Base-by-base conservation (phyloP, 2,888 invertebrate species). In the Epirrita christyi region DNA sequence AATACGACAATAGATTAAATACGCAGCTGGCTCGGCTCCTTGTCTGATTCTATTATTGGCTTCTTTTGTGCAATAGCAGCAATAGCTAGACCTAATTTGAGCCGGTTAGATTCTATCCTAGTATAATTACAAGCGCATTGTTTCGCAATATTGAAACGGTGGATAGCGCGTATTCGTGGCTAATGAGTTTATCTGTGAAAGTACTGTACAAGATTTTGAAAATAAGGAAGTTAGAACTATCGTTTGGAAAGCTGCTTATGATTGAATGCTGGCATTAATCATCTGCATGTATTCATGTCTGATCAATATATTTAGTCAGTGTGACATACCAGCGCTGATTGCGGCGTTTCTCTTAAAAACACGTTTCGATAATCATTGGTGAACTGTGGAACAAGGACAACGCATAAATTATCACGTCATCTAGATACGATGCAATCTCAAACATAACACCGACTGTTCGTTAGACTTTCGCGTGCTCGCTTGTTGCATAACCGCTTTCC, bases 401-500 rank as follows among this genome's bases (percentile, higher is more conserved):
- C 61, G 67, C 63, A 63, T 68, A 67, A 63, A 63, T 72, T 73
- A 73, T 73, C 71, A 68, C 73, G 70, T 80, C 80, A 81, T 83
- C 82, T 79, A 79, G 82, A 82, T 83, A 76, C 76, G 77, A 72
- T 70, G 80, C 73, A 70, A 75, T 74, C 71, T 68, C 70, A 72
- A 76, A 75, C 75, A 71, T 75, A 75, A 76, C 75, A 72, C 73
- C 69, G 72, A 65, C 71, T 66, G 64, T 68, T 64, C 64, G 73
- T 75, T 80, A 81, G 79, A 85, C 86, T 88, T 86, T 88, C 89
- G 85, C 88, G 83, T 82, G 80, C 76, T 74, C 79, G 75, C 73
- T 76, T 79, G 85, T 90, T 89, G 86, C 89, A 86, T 90, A 89
- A 89, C 88, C 83, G 88, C 89, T 89, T 89, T 88, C 88, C 88